Evolutionary conservation across 2,888 invertebrate genomes (phyloP).

Genomic region (Omphaloscelis lunosa): DNA sequence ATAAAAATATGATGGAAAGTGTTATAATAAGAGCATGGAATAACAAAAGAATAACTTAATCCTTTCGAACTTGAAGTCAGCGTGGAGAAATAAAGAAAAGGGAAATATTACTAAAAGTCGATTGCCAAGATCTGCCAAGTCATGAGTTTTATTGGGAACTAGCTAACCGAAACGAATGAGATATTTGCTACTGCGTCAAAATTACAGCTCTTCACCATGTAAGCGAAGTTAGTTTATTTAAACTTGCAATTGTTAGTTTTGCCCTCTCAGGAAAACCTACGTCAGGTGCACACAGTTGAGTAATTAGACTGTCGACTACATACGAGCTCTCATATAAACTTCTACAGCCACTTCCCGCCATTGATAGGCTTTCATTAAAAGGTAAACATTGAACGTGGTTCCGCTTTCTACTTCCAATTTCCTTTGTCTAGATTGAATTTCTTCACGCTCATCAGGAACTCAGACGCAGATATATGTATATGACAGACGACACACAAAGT

Average conservation of each 20-base stretch:
- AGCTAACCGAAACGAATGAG: not conserved
- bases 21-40: not conserved
- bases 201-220: not conserved
- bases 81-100: not conserved
- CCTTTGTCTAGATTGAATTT: conserved; percentile 48
- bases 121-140: not conserved
- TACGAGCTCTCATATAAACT: conserved; percentile 38
- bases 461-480: not conserved
- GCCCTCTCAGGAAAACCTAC: conserved; percentile 12
- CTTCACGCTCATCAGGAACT: conserved; percentile 33
- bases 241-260: conserved; percentile 29
- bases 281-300: conserved; percentile 22
- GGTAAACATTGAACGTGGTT: conserved; percentile 41
- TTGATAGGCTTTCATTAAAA: conserved; percentile 55
- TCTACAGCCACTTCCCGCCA: conserved; percentile 51
- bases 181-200: not conserved
- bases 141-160: not conserved
- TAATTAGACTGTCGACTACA: conserved; percentile 56
- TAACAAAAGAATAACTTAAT: not conserved
- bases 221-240: not conserved
- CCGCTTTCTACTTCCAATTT: conserved; percentile 48
- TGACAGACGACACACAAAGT: not conserved
- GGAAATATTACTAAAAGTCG: not conserved
- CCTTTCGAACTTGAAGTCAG: not conserved
- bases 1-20: conserved; percentile 10